Conservation (phyloP, 2,797 vertebrate genomes). For the Enteromius thamalakanensis region DNA sequence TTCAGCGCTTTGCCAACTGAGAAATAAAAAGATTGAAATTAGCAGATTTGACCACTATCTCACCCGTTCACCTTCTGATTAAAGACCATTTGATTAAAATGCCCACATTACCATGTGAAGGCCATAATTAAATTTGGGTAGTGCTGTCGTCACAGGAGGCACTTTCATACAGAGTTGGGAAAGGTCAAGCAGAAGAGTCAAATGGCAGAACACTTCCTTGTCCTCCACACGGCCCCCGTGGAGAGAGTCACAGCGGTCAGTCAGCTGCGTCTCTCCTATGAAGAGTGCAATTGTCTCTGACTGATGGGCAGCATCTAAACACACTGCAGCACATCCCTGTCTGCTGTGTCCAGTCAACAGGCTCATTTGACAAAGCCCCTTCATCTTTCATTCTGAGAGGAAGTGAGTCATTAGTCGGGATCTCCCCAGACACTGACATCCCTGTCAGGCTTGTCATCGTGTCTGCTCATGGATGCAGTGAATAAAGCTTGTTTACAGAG, state of each 20-base stretch:
- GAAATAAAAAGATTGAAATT: background rate
- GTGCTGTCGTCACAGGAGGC: background rate
- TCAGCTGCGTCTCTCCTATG: conserved; percentile 42
- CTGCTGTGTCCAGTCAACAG: conserved; percentile 37
- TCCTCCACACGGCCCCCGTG: conserved; percentile 5
- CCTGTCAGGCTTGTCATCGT: conserved; percentile 37
- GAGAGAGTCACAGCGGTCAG: conserved; percentile 44
- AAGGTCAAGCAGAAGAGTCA: conserved; percentile 57
- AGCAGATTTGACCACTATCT: background rate
- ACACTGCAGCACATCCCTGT: conserved; percentile 10
- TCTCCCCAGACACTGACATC: conserved; percentile 48
- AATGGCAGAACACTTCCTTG: conserved; percentile 45
- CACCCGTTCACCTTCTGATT: conserved; percentile 15
- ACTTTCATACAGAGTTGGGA: conserved; percentile 37
- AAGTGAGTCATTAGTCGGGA: conserved; percentile 55
- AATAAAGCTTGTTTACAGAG: conserved; percentile 52
- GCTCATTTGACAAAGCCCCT: conserved; percentile 48
- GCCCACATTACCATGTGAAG: conserved; percentile 11
- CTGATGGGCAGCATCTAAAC: conserved; percentile 35
- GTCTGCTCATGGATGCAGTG: conserved; percentile 27
- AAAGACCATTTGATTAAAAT: conserved; percentile 40
- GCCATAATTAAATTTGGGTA: conserved; percentile 9
- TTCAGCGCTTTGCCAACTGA: conserved; percentile 1
- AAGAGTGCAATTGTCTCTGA: conserved; percentile 49
- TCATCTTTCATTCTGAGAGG: conserved; percentile 51